Conservation (phyloP, 35 echinoderm and acorn worm species). For the Lytechinus variegatus region DNA sequence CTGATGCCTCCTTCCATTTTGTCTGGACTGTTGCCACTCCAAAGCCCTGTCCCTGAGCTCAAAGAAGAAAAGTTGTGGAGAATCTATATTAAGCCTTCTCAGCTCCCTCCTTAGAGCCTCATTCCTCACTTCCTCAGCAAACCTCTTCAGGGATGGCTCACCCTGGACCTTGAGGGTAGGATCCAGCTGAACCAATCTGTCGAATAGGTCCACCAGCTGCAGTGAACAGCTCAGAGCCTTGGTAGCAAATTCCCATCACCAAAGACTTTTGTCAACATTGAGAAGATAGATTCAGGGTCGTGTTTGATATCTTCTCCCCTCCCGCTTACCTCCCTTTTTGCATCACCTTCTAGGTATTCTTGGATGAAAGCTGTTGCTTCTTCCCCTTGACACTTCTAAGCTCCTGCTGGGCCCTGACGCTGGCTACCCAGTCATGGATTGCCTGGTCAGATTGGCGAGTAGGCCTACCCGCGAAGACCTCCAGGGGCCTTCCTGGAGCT, state of each 20-base stretch:
- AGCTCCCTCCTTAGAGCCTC: conserved; percentile 64
- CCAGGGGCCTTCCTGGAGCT: conserved; percentile 53
- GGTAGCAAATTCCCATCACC: conserved; percentile 73
- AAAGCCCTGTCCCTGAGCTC: conserved; percentile 64
- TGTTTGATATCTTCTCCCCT: conserved; percentile 25
- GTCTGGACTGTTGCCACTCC: conserved; percentile 29
- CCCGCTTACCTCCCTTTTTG: conserved; percentile 60
- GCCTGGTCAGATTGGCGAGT: conserved; percentile 37
- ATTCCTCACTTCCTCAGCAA: conserved; percentile 67
- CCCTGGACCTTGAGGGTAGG: conserved; percentile 10
- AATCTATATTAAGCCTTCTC: conserved; percentile 35
- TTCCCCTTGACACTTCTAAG: background rate
- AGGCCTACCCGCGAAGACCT: conserved; percentile 54
- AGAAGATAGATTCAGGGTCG: conserved; percentile 58
- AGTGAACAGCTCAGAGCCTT: conserved; percentile 63
- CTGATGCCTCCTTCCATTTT: conserved; percentile 41
- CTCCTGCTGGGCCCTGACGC: conserved; percentile 57
- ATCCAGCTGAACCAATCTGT: conserved; percentile 51
- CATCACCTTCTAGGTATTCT: conserved; percentile 71
- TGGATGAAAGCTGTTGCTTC: conserved; percentile 57
- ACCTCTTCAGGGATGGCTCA: conserved; percentile 62
- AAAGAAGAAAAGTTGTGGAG: conserved; percentile 58
- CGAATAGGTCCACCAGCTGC: conserved; percentile 62
- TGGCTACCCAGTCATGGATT: conserved; percentile 65
- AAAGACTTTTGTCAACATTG: conserved; percentile 71